Conservation (phyloP, 2,113 vertebrate genomes). For the Xiphophorus hellerii region DNA sequence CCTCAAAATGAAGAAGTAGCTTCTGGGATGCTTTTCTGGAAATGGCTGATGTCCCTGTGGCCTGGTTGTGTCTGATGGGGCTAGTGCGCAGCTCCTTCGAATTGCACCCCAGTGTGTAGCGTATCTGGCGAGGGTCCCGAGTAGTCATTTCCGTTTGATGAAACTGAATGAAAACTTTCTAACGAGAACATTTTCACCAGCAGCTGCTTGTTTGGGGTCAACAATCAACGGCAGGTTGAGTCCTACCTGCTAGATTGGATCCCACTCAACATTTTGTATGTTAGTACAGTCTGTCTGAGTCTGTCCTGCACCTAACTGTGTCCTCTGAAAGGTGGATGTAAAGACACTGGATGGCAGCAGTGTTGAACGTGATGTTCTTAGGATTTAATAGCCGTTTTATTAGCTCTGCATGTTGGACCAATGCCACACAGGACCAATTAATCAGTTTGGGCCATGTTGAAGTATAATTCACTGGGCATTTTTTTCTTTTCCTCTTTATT, state of each 20-base stretch:
- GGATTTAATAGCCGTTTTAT: background rate
- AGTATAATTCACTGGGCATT: background rate
- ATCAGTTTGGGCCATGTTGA: constrained; percentile 2
- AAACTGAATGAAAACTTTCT: constrained; percentile 4
- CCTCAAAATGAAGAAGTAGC: constrained; percentile 99
- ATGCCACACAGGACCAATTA: background rate
- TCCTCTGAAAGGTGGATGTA: background rate
- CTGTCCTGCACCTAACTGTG: background rate
- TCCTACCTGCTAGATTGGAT: constrained; percentile 2
- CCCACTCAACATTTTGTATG: constrained; percentile 15
- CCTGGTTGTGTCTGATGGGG: background rate
- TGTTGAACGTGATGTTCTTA: background rate
- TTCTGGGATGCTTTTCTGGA: constrained; percentile 28
- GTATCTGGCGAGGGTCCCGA: constrained; percentile 24
- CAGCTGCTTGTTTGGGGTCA: constrained; percentile 36
- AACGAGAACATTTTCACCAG: constrained; percentile 54
- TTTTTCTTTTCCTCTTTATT: background rate
- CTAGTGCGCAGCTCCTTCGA: background rate
- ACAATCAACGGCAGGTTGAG: background rate
- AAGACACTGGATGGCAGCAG: background rate
- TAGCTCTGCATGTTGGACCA: constrained; percentile 12
- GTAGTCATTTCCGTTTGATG: constrained; percentile 13
- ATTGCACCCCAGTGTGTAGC: constrained; percentile 1
- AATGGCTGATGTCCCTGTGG: background rate
- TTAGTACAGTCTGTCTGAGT: constrained; percentile 14